Conservation (phyloP, 2,113 vertebrate genomes). For the Rhinolophus sinicus region DNA sequence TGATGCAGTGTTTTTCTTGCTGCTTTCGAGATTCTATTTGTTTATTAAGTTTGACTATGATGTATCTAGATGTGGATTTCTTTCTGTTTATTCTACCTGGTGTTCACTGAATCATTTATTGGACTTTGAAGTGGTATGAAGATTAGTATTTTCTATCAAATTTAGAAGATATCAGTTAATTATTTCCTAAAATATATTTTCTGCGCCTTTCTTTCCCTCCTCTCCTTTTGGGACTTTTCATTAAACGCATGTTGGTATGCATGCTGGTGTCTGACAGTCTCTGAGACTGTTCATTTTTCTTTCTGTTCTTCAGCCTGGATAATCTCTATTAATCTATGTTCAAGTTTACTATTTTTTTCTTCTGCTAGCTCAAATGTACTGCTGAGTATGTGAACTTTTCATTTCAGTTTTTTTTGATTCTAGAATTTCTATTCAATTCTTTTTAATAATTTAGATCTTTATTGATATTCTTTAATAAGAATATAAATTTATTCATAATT, state of each 20-base stretch:
- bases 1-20: too few species aligned
- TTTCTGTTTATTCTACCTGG: neutral
- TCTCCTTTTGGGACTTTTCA: neutral
- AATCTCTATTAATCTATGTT: neutral
- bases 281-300: neutral
- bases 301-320: neutral
- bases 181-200: conserved; percentile 18
- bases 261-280: neutral
- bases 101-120: neutral
- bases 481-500: neutral
- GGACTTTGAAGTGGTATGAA: neutral
- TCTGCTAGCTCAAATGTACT: neutral
- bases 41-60: neutral
- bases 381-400: neutral
- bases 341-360: neutral
- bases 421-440: neutral
- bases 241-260: neutral
- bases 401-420: neutral
- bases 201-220: neutral
- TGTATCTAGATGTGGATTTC: neutral
- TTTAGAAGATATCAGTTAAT: neutral
- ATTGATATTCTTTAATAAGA: neutral
- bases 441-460: neutral
- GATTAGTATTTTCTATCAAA: neutral
- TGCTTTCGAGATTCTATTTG: neutral